A percentile compares a stretch with the other conserved stretches of the same genome.
Conservation (phyloP, 1,140 invertebrate species). For the Chelonus insularis region DNA sequence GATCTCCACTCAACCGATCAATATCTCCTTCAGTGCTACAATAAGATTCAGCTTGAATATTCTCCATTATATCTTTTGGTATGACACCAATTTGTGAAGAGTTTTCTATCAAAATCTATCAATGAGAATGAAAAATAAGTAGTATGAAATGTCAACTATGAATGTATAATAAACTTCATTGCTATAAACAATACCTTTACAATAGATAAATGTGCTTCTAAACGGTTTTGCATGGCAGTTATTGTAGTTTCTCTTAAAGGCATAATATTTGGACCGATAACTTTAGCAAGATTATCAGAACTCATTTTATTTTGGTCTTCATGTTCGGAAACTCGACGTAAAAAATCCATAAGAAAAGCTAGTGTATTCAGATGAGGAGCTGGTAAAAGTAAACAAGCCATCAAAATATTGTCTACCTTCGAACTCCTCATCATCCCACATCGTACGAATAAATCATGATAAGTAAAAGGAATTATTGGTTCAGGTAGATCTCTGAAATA, state of each 20-base stretch:
- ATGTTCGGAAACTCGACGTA: constrained; percentile 65
- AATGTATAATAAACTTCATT: too few relatives aligned
- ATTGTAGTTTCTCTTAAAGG: constrained; percentile 67
- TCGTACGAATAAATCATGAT: constrained; percentile 76
- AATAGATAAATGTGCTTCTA: constrained; percentile 67
- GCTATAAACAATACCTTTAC: too few relatives aligned
- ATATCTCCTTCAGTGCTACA: constrained; percentile 60
- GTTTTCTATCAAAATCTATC: constrained; percentile 77
- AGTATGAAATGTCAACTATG: too few relatives aligned
- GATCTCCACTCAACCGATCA: constrained; percentile 45
- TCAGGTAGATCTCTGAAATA: constrained; percentile 82
- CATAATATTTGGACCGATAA: constrained; percentile 82
- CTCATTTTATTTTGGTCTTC: constrained; percentile 80
- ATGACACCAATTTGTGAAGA: constrained; percentile 73
- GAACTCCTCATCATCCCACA: constrained; percentile 62
- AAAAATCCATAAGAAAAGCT: constrained; percentile 71
- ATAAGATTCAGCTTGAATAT: constrained; percentile 57
- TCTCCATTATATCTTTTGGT: constrained; percentile 63
- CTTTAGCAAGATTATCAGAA: constrained; percentile 76
- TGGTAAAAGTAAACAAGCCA: constrained; percentile 69
- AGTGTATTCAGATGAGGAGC: constrained; percentile 67
- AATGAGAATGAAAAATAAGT: too few relatives aligned
- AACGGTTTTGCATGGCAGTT: constrained; percentile 63
- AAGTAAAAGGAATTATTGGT: constrained; percentile 72
- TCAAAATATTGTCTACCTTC: constrained; percentile 62